Percentiles rank a stretch among this genome's conserved stretches.
Conservation (phyloP, 2,888 invertebrate species). For the Adelognathus sp. region DNA sequence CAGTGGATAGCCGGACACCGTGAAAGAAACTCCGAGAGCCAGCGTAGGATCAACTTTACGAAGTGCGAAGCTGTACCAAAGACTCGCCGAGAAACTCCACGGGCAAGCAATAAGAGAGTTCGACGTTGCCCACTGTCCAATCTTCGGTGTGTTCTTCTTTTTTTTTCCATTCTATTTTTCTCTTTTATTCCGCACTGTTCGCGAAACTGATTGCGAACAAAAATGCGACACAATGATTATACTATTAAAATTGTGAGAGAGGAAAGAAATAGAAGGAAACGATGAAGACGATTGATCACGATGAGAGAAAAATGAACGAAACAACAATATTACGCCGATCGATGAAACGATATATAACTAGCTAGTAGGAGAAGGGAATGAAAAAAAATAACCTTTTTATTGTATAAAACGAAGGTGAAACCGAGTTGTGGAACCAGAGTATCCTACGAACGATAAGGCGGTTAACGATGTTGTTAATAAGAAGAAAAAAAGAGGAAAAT, state of each 20-base stretch:
- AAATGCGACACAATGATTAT: slow-evolving; percentile 30
- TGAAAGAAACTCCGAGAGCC: not conserved
- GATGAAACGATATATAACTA: slow-evolving; percentile 63
- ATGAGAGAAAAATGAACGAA: slow-evolving; percentile 52
- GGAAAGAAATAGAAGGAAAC: not conserved
- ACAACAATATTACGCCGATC: too few relatives aligned
- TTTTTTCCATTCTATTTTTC: not conserved
- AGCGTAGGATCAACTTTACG: slow-evolving; percentile 17
- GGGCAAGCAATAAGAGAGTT: not conserved
- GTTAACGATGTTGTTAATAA: slow-evolving; percentile 79
- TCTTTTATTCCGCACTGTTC: too few relatives aligned
- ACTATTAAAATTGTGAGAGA: slow-evolving; percentile 14
- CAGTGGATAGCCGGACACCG: slow-evolving; percentile 8
- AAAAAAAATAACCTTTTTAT: slow-evolving; percentile 78
- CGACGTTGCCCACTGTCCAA: slow-evolving; percentile 19
- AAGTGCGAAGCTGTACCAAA: slow-evolving; percentile 24
- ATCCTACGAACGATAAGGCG: slow-evolving; percentile 77
- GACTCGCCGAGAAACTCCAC: not conserved
- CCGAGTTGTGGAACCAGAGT: slow-evolving; percentile 59
- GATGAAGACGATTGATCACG: slow-evolving; percentile 28
- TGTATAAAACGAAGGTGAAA: slow-evolving; percentile 72
- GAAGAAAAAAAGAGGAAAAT: slow-evolving; percentile 20
- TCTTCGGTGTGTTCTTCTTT: not conserved
- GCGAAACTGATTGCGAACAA: too few relatives aligned
- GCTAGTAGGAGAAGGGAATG: slow-evolving; percentile 64